Percentiles rank a stretch among this genome's conserved stretches.
Evolutionary conservation across 2,888 invertebrate species (phyloP).

Genomic region (Dyspetes luteomarginatus): DNA sequence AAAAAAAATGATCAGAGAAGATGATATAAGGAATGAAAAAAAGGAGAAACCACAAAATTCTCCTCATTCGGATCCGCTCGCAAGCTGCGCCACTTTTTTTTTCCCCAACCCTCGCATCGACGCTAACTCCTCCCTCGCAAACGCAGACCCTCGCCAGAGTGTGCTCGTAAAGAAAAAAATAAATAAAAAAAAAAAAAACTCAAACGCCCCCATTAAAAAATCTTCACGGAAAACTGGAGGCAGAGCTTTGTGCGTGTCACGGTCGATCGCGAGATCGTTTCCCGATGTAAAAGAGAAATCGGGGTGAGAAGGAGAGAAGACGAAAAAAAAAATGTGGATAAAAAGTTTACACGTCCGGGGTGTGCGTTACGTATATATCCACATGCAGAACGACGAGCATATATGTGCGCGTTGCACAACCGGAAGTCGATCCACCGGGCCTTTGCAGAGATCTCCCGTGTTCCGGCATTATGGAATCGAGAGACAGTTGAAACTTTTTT

Average conservation of each 20-base stretch:
- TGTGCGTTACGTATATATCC: conserved; percentile 18
- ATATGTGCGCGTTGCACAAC: conserved; percentile 56
- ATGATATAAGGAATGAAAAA: conserved; percentile 57
- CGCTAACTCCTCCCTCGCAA: conserved; percentile 19
- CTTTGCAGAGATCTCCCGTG: conserved; percentile 30
- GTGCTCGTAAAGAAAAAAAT: conserved; percentile 53
- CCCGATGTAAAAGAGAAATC: conserved; percentile 52
- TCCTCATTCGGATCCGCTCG: conserved; percentile 65
- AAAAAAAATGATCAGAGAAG: not conserved
- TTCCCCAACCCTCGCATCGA: conserved; percentile 54
- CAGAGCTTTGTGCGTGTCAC: conserved; percentile 28
- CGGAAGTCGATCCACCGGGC: conserved; percentile 63
- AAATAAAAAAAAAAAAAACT: conserved; percentile 63
- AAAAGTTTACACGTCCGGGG: conserved; percentile 52
- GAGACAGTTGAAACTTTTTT: conserved; percentile 23
- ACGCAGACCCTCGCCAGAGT: not conserved
- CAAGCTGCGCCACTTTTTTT: conserved; percentile 73
- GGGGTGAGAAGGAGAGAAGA: conserved; percentile 17
- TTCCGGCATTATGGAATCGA: conserved; percentile 46
- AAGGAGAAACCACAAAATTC: conserved; percentile 36
- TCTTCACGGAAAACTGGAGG: conserved; percentile 61
- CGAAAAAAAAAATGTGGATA: conserved; percentile 37
- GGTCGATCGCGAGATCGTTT: conserved; percentile 56
- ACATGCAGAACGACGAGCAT: no score
- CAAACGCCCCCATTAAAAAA: conserved; percentile 60